phyloP scores from a whole-genome alignment of 2,797 vertebrate species.

The Micrastur ruficollis region DNA sequence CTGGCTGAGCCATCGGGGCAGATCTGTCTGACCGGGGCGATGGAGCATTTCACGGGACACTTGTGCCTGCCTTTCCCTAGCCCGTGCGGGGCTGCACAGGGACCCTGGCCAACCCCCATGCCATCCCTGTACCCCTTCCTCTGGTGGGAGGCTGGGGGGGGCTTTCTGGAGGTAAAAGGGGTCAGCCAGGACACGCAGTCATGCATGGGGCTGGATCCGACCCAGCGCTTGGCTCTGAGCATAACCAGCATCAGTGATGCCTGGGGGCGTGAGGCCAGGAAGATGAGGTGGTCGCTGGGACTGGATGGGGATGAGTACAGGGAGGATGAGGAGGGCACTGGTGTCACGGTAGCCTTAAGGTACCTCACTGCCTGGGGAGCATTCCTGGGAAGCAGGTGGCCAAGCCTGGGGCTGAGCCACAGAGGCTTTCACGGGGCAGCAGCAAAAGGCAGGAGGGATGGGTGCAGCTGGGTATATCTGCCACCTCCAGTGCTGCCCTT shows the following conservation, averaged over 20 bases:
- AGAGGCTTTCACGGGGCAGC: background rate
- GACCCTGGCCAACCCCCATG: fast-evolving
- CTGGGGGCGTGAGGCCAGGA: fast-evolving
- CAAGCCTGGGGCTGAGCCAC: background rate
- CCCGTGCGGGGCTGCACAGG: background rate
- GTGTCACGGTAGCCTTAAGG: background rate
- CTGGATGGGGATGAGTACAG: fast-evolving
- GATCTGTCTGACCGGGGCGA: fast-evolving
- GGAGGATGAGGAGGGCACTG: background rate
- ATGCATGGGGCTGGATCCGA: background rate
- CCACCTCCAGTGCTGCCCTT: background rate
- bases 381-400: too few species aligned
- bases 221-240: background rate
- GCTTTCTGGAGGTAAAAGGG: background rate
- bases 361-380: background rate
- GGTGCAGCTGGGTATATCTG: background rate
- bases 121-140: background rate
- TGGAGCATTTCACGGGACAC: background rate
- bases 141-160: background rate
- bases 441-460: background rate
- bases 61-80: background rate
- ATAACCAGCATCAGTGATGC: background rate
- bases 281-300: fast-evolving
- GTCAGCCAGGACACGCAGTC: background rate
- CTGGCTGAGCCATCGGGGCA: background rate